Evolutionary conservation across 2,797 vertebrate genomes (phyloP), one percentile per base, ranked within the genome.

Genomic region (Xiphorhynchus erythropygius): DNA sequence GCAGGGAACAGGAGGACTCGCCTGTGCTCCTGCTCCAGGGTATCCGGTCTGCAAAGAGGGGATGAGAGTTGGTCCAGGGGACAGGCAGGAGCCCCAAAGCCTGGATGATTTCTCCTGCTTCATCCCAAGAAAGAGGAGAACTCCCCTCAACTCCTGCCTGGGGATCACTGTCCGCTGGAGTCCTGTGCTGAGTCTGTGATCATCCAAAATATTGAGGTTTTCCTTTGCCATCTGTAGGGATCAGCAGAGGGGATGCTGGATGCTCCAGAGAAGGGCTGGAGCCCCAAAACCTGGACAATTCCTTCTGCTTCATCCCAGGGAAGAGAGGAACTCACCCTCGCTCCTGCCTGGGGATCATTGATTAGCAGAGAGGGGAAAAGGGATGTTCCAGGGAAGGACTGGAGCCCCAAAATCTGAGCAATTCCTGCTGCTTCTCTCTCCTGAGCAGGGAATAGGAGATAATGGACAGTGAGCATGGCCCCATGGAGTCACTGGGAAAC

Each of bases 121-220:
- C 52, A 35, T 28, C 27, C 47, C 37, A 13, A 28, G 37, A 28
- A 24, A 44, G 15, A 53, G 47, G 10, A 60, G 28, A 11, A 14
- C 17, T 49, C 39, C 5, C 16, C 39, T 47, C 17, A n/a, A 1
- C 32, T 56, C 28, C 65, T 52, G 52, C 33, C 55, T 1, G 0
- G 32, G 33, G 13, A 13, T 12, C 13, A 1, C 0, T 8, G 39
- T 46, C 6, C 6, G 0, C 11, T 2, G 0, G 4, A 1, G 2
- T 57, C 32, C 68, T 11, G n/a, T 4, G 1, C 35, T 25, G n/a
- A 25, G 12, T 19, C 57, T 42, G 0, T 2, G 4, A 10, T 1
- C 13, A 18, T 33, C 46, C 49, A 6, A 79, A 70, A 44, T 28
- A 19, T 0, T 2, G 27, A 35, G n/a, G 63, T 50, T 46, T 4